phyloP scores from a whole-genome alignment of 2,888 invertebrate genomes.

The Geophilus truncorum region DNA sequence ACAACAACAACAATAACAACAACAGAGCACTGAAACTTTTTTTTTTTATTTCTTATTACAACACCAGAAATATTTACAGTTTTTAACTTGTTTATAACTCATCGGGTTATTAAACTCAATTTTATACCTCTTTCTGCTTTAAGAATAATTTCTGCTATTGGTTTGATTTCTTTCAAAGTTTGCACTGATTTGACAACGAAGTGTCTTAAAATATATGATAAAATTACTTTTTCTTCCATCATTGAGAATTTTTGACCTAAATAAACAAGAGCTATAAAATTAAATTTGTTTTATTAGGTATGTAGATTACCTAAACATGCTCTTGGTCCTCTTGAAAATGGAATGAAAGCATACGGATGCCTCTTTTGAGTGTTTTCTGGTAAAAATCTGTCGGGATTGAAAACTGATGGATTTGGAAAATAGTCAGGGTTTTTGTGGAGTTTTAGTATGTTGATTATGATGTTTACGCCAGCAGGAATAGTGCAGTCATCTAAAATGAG shows the following conservation, averaged over 20 bases:
- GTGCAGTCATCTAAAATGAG: conserved; percentile 57
- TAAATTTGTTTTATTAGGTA: too few species aligned
- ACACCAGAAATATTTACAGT: too few species aligned
- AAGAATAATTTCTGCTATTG: too few species aligned
- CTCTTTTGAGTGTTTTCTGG: conserved; percentile 68
- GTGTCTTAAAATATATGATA: not conserved
- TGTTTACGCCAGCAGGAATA: conserved; percentile 65
- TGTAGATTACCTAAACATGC: conserved; percentile 38
- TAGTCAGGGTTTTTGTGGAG: conserved; percentile 60
- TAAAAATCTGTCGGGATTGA: conserved; percentile 72
- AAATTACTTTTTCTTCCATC: conserved; percentile 28
- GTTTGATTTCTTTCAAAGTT: not conserved
- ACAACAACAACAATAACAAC: too few species aligned
- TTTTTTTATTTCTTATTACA: too few species aligned
- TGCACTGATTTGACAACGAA: not conserved
- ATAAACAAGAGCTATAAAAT: too few species aligned
- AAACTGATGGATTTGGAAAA: conserved; percentile 63
- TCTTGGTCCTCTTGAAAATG: conserved; percentile 52
- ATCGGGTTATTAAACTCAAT: too few species aligned
- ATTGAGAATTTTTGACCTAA: conserved; percentile 24
- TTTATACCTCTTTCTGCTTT: too few species aligned
- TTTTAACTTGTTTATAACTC: too few species aligned
- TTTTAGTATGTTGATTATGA: conserved; percentile 61
- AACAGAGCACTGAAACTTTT: too few species aligned
- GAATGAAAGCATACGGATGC: conserved; percentile 54